These are phyloP conservation scores for Porites evermanni DNA, from an alignment of 92 coral and sea anemone species.

Conservation along the genomic window DNA sequence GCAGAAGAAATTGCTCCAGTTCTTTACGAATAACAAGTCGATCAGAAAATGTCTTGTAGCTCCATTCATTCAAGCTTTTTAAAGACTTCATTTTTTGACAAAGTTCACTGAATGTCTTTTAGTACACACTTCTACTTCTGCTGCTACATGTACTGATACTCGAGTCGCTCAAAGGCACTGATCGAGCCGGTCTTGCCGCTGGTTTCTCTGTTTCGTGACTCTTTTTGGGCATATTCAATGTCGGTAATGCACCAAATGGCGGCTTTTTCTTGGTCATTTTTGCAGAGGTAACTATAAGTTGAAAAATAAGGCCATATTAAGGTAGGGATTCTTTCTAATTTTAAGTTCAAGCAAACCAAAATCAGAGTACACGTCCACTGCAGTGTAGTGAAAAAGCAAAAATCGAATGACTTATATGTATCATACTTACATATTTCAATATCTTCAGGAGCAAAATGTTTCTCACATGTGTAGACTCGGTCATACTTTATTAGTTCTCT, in stretches of 20 bases:
- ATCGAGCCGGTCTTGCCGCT: constrained; percentile 51
- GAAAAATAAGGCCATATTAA: too few relatives aligned
- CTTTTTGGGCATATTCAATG: constrained; percentile 52
- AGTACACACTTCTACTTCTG: too few relatives aligned
- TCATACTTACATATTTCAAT: not conserved
- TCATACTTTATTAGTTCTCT: constrained; percentile 36
- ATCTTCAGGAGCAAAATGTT: constrained; percentile 36
- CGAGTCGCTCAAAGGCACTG: constrained; percentile 2
- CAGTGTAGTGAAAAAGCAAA: too few relatives aligned
- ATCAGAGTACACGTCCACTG: too few relatives aligned
- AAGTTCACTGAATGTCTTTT: constrained; percentile 32
- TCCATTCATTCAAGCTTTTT: constrained; percentile 52
- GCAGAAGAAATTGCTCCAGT: constrained; percentile 8
- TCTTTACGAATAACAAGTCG: constrained; percentile 40
- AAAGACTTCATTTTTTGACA: constrained; percentile 26
- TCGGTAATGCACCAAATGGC: constrained; percentile 49
- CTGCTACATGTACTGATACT: not conserved
- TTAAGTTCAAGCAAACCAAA: too few relatives aligned
- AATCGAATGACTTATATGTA: too few relatives aligned
- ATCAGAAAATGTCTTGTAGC: constrained; percentile 41
- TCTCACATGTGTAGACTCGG: constrained; percentile 45
- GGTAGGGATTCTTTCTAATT: too few relatives aligned
- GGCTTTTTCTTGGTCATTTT: constrained; percentile 54
- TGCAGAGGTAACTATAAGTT: too few relatives aligned
- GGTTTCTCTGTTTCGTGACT: constrained; percentile 57